A percentile compares a stretch with the other conserved stretches of the same genome.
These are phyloP conservation scores for Chlorospingus semifuscus DNA, from an alignment of 2,797 vertebrate species.

Conservation along the genomic window DNA sequence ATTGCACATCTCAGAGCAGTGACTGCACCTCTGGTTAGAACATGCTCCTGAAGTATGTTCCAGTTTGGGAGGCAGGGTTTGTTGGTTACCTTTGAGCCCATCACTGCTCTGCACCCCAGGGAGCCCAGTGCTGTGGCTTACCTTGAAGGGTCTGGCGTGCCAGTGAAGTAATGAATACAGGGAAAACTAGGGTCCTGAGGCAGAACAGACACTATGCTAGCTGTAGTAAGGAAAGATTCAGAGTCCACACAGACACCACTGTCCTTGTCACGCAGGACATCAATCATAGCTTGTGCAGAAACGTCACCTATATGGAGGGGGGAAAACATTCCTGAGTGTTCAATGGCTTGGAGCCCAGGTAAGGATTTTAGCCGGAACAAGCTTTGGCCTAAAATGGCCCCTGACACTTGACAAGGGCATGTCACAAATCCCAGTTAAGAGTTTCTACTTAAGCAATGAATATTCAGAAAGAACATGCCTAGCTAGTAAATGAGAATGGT, in stretches of 20 bases:
- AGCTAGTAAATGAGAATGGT: not conserved
- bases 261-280: conserved; percentile 76
- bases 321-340: not conserved
- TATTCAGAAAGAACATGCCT: not conserved
- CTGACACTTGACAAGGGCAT: not conserved
- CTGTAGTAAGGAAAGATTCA: conserved; percentile 78
- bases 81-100: not conserved
- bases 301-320: conserved; percentile 63
- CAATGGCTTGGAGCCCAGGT: not conserved
- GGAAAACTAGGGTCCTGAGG: conserved; percentile 75
- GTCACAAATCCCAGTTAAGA: not conserved
- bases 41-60: not conserved
- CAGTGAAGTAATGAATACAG: conserved; percentile 81
- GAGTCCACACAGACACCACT: conserved; percentile 77
- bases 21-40: not conserved
- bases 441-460: not conserved
- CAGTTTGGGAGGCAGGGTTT: not conserved
- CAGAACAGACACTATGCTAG: conserved; percentile 79
- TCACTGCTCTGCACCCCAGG: not conserved
- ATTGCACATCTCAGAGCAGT: not conserved
- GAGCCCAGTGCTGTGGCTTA: conserved; percentile 15
- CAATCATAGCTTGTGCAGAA: conserved; percentile 78
- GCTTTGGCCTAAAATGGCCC: not conserved
- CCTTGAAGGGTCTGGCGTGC: conserved; percentile 82
- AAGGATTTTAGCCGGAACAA: not conserved